phyloP scores from a whole-genome alignment of 2,113 vertebrate genomes.

The Nothocercus nigrocapillus region DNA sequence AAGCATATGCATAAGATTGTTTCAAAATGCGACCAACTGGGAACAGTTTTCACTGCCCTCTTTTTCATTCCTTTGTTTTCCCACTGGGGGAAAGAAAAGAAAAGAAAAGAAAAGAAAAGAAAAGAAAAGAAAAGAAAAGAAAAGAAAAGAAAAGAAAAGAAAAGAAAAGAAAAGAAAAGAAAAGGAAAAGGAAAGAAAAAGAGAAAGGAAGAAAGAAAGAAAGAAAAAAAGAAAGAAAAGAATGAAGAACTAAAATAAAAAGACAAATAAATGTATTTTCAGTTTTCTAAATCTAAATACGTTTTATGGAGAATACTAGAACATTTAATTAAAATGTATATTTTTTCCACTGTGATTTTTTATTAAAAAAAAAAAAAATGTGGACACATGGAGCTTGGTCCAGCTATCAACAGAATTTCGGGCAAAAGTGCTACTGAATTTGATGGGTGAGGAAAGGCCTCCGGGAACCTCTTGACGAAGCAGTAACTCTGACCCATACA shows the following conservation, averaged over 20 bases:
- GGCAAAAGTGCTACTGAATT: neutral
- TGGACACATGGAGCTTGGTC: rapidly evolving
- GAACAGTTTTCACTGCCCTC: neutral
- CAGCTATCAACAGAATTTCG: neutral
- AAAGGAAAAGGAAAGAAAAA: neutral
- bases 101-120: neutral
- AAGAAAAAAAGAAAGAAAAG: too few species aligned
- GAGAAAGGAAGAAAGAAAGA: neutral
- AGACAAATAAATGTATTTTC: neutral
- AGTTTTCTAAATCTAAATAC: neutral
- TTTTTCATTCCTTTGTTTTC: neutral
- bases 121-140: neutral
- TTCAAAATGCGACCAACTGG: neutral
- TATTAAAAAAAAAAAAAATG: neutral
- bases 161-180: neutral
- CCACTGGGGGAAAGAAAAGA: neutral
- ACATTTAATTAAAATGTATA: neutral
- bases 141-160: too few species aligned
- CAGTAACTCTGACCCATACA: neutral
- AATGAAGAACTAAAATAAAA: neutral
- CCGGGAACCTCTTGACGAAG: neutral
- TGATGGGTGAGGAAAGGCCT: neutral
- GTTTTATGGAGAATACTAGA: neutral
- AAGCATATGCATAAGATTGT: neutral
- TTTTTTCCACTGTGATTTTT: neutral